phyloP scores from a whole-genome alignment of 2,888 invertebrate species.

The Drosophila colorata region DNA sequence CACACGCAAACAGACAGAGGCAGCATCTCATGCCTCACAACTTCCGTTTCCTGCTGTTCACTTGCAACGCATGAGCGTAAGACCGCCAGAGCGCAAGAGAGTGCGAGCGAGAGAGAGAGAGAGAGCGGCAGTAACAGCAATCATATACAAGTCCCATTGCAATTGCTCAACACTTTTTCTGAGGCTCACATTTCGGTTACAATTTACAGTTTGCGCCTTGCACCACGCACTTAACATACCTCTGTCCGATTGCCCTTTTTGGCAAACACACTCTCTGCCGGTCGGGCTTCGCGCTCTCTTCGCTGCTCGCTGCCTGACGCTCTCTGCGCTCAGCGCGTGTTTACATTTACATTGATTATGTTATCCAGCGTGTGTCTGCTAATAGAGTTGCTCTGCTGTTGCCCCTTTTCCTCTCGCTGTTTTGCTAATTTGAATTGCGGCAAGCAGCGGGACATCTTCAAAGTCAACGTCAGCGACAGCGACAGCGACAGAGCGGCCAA shows the following conservation, averaged over 20 bases:
- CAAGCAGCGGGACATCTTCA: constrained; percentile 47
- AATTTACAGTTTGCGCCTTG: constrained; percentile 37
- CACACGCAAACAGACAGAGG: constrained; percentile 20
- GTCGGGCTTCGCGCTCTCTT: constrained; percentile 20
- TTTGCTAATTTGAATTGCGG: constrained; percentile 67
- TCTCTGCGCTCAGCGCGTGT: constrained; percentile 42
- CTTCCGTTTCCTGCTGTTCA: constrained; percentile 73
- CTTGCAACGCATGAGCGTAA: constrained; percentile 55
- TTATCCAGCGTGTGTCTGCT: constrained; percentile 69
- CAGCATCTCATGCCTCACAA: constrained; percentile 49
- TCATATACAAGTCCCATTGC: constrained; percentile 42
- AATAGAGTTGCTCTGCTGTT: constrained; percentile 63
- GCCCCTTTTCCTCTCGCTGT: constrained; percentile 10
- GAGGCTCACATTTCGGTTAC: constrained; percentile 70
- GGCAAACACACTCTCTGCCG: constrained; percentile 19
- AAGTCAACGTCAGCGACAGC: constrained; percentile 13
- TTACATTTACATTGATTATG: constrained; percentile 79
- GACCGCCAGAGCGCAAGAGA: constrained; percentile 3
- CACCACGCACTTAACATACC: constrained; percentile 59
- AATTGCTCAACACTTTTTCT: constrained; percentile 56
- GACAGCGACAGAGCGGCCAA: constrained; percentile 24
- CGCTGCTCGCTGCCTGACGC: constrained; percentile 12
- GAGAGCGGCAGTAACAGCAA: constrained; percentile 9
- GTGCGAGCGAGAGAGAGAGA: constrained; percentile 18
- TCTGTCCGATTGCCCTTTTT: constrained; percentile 40